Conservation (phyloP, 2,113 vertebrate species). For the Pelusios castaneus region DNA sequence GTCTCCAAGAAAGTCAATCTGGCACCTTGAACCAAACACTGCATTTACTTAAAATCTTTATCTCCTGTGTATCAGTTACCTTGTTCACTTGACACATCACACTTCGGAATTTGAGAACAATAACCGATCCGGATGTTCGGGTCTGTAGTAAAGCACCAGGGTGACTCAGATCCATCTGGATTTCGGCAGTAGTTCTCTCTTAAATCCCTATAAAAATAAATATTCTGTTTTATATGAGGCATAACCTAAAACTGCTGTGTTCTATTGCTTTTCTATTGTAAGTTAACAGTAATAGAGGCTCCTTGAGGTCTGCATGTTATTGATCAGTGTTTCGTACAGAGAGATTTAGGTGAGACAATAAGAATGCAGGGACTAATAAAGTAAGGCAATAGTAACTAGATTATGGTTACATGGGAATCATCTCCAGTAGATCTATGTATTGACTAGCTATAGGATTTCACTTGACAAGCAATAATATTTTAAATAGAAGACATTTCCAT, state of each 20-base stretch:
- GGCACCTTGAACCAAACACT: neutral
- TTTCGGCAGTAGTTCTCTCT: conserved; percentile 97
- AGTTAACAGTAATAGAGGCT: conserved; percentile 21
- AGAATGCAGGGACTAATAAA: neutral
- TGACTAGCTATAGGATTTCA: neutral
- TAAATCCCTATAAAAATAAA: conserved; percentile 86
- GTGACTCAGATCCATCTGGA: conserved; percentile 94
- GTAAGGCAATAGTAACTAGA: neutral
- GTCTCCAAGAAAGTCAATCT: neutral
- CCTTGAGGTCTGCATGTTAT: neutral
- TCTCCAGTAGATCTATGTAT: conserved; percentile 12
- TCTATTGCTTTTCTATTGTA: conserved; percentile 20
- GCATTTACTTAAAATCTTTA: conserved; percentile 1
- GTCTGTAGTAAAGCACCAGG: conserved; percentile 98
- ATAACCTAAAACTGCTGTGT: conserved; percentile 15
- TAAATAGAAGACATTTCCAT: neutral
- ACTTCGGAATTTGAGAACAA: conserved; percentile 94
- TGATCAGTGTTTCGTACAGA: conserved; percentile 13
- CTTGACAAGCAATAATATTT: conserved; percentile 18
- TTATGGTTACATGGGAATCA: neutral
- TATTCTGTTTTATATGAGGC: conserved; percentile 43
- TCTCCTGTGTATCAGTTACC: conserved; percentile 69
- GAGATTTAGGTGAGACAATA: neutral
- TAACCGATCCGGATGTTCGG: conserved; percentile 89
- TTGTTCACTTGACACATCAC: conserved; percentile 79